Base-by-base conservation (phyloP, 1,140 invertebrate species). In the Phenacoccus solenopsis region DNA sequence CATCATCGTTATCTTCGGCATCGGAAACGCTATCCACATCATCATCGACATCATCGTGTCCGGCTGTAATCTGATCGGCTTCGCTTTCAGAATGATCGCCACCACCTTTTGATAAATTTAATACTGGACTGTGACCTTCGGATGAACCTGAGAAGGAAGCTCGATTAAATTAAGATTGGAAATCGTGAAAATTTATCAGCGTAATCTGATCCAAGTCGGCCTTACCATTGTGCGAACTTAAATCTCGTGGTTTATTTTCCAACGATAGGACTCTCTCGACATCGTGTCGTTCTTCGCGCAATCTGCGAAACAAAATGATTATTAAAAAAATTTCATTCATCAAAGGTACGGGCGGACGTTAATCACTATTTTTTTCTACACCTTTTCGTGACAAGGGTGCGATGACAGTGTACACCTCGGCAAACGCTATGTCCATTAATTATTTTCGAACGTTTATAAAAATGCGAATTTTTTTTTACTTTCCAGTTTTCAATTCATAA, bases 81-180 rank as follows among this genome's bases (percentile, higher is more conserved):
- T 79, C 87, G 76, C 83, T 89, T 76, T 81, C 85, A 70, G 64
- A 74, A 74, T 72, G 72, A 78, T 80, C 86, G 77, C 80, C 85
- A 67, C 89, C 90, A 28, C 88, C 90, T 80, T 94, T 94, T 3
- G 91, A 94, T 21, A 94, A 81, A 79, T 94, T 94, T 72, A 94
- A 79, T 38, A 94, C 91, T 56, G 91, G 92, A 86, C 91, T 94
- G 80, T 92, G 90, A 27, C 90, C 90, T 76, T 89, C 90, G 59
- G 90, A 89, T 56, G 90, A 92, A 73, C 90, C 91, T 91, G 76
- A 0, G 35, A 38, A n/a, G 9, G 9, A 38, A 38, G n/a, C 9
- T 38, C 9, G 9, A 38, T 10, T 38, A 38, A 10, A 9, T 10
- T 10, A 38, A 38, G 35, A 38, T 38, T 38, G 35, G 35, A n/a